phyloP scores from a whole-genome alignment of 2,888 invertebrate genomes.

The Trichopoda pennipes region DNA sequence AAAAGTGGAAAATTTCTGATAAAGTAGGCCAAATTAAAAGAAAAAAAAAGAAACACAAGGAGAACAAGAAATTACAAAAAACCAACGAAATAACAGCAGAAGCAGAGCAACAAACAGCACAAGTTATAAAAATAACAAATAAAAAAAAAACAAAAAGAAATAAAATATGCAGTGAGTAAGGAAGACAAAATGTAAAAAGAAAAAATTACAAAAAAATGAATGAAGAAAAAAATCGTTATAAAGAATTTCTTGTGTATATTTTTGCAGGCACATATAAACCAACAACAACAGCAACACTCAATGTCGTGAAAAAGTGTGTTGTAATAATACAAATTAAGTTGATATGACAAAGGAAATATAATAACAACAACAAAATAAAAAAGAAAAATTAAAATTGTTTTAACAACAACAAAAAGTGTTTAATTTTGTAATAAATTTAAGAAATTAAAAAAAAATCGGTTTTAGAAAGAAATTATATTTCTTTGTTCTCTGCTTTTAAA shows the following conservation, averaged over 20 bases:
- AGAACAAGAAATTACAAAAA: constrained; percentile 68
- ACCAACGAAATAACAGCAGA: constrained; percentile 58
- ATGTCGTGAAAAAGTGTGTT: constrained; percentile 59
- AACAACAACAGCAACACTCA: constrained; percentile 44
- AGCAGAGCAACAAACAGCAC: constrained; percentile 58
- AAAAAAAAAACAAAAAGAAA: neutral
- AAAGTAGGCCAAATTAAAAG: constrained; percentile 67
- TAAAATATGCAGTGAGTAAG: constrained; percentile 23
- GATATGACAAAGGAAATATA: constrained; percentile 30
- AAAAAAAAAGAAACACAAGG: constrained; percentile 59
- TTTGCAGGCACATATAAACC: constrained; percentile 27
- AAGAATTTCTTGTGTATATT: constrained; percentile 44
- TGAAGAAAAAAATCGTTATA: constrained; percentile 35
- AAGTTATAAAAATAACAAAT: constrained; percentile 51
- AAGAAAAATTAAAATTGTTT: constrained; percentile 13
- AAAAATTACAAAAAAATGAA: constrained; percentile 22
- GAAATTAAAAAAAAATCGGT: constrained; percentile 1
- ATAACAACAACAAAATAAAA: neutral
- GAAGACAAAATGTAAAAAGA: constrained; percentile 41
- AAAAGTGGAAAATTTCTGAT: constrained; percentile 66
- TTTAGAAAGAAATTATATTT: constrained; percentile 30
- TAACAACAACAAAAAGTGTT: constrained; percentile 27
- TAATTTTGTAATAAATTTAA: constrained; percentile 18
- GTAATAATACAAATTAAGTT: constrained; percentile 56
- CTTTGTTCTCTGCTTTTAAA: constrained; percentile 63